These are phyloP conservation scores for Micrastur ruficollis DNA, from an alignment of 2,797 vertebrate genomes.

Conservation along the genomic window DNA sequence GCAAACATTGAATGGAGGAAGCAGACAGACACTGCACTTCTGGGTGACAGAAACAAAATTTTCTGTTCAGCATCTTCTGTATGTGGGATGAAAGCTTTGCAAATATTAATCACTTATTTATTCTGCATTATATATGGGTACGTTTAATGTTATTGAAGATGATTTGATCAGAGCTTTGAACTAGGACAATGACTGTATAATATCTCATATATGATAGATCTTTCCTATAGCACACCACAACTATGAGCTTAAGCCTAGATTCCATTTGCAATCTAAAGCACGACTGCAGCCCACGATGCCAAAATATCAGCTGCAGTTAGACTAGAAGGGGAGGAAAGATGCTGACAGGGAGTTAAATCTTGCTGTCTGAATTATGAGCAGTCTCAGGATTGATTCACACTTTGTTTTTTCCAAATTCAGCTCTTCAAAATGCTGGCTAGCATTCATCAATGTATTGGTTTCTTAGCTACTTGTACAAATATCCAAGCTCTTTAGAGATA, in stretches of 20 bases:
- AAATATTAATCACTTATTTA: not conserved
- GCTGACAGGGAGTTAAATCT: conserved; percentile 16
- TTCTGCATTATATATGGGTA: not conserved
- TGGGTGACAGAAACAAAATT: not conserved
- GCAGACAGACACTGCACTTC: not conserved
- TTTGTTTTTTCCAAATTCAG: conserved; percentile 7
- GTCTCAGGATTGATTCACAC: conserved; percentile 10
- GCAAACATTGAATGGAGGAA: not conserved
- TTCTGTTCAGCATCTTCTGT: not conserved
- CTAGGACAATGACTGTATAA: not conserved
- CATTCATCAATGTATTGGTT: conserved; percentile 13
- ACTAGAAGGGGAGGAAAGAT: not conserved
- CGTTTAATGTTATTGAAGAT: not conserved
- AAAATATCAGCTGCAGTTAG: not conserved
- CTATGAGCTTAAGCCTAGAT: not conserved
- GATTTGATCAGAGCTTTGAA: not conserved
- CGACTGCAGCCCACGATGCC: not conserved
- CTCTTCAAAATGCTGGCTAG: conserved; percentile 38
- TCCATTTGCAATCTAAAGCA: not conserved
- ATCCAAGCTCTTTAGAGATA: conserved; percentile 14
- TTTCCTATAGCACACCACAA: not conserved
- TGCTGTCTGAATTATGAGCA: conserved; percentile 16
- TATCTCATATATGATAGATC: not conserved
- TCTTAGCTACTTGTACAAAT: conserved; percentile 34
- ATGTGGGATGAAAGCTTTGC: not conserved